phyloP scores from a whole-genome alignment of 1,140 invertebrate species.

The Periplaneta americana region DNA sequence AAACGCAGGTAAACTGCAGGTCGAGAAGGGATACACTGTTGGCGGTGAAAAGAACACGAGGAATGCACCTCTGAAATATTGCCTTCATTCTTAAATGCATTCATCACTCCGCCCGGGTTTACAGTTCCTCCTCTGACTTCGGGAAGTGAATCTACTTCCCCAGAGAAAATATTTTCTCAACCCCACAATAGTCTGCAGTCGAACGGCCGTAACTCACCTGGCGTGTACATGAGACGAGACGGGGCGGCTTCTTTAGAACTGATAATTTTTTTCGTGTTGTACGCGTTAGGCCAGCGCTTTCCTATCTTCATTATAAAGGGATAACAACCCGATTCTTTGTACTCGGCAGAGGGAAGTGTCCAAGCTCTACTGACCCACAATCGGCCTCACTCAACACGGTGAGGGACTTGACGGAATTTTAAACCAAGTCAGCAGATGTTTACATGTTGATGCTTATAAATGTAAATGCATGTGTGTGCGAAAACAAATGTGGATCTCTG shows the following conservation, averaged over 20 bases:
- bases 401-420: no score
- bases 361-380: no score
- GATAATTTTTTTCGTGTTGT: background rate
- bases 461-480: no score
- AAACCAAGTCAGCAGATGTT: no score
- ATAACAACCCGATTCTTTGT: background rate
- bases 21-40: background rate
- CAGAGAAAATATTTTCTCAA: background rate
- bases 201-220: background rate
- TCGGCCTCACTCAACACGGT: no score
- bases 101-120: background rate
- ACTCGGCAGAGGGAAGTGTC: background rate
- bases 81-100: background rate
- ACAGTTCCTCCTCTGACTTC: background rate
- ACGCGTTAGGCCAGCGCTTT: background rate
- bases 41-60: background rate
- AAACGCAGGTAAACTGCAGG: background rate
- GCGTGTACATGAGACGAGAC: background rate
- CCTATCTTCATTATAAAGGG: background rate
- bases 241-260: background rate
- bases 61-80: background rate
- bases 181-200: background rate
- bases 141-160: background rate
- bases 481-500: no score
- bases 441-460: no score